Conservation (phyloP, 2,113 vertebrate genomes). For the Thamnaconus septentrionalis region DNA sequence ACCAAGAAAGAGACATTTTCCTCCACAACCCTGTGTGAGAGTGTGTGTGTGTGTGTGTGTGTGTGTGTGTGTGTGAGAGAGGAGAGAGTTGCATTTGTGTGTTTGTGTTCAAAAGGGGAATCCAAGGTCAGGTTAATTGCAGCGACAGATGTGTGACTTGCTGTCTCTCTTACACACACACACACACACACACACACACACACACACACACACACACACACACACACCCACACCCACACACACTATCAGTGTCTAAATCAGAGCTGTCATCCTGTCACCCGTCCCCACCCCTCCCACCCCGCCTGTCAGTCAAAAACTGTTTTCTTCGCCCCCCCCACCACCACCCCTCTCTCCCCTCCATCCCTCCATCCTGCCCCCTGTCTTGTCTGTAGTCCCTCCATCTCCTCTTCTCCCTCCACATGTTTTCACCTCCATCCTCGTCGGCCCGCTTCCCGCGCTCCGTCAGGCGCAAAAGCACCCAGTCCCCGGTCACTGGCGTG, state of each 20-base stretch:
- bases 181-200: slow-evolving; percentile 23
- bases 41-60: not conserved
- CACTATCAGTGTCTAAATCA: slow-evolving; percentile 70
- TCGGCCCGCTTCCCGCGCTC: too few relatives aligned
- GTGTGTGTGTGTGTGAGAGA: slow-evolving; percentile 12
- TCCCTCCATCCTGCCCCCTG: slow-evolving; percentile 34
- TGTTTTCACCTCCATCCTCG: not conserved
- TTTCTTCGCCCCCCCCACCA: slow-evolving; percentile 24
- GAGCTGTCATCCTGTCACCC: slow-evolving; percentile 73
- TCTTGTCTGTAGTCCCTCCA: slow-evolving; percentile 40
- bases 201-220: slow-evolving; percentile 25
- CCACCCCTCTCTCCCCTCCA: slow-evolving; percentile 43
- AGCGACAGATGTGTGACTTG: slow-evolving; percentile 46
- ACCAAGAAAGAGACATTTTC: slow-evolving; percentile 12
- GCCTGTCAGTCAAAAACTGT: slow-evolving; percentile 68
- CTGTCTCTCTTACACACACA: slow-evolving; percentile 55
- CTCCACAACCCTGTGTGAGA: slow-evolving; percentile 1
- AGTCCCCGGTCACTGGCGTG: too few relatives aligned
- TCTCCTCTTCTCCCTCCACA: not conserved
- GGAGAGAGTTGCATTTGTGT: slow-evolving; percentile 18
- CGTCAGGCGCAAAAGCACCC: too few relatives aligned
- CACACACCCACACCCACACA: slow-evolving; percentile 21
- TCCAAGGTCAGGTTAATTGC: too few relatives aligned
- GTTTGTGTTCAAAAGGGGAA: not conserved
- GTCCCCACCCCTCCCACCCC: slow-evolving; percentile 45